Evolutionary conservation across 1,140 invertebrate species (phyloP).

Genomic region (Atta texana): DNA sequence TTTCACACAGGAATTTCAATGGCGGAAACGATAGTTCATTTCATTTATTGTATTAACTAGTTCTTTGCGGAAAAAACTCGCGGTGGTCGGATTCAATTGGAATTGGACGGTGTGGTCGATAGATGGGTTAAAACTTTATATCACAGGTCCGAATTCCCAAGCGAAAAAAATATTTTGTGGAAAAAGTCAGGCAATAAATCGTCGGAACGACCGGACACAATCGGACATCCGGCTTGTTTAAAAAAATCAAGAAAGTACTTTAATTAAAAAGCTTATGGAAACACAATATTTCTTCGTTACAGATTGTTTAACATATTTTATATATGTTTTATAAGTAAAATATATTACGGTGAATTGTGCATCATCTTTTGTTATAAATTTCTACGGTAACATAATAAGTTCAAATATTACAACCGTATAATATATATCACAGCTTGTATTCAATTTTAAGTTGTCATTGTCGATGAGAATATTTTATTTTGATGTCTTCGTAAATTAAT

Average conservation of each 20-base stretch:
- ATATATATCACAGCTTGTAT: not conserved
- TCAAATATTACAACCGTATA: not conserved
- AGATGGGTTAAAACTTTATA: constrained; percentile 58
- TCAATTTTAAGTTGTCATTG: not conserved
- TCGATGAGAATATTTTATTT: not conserved
- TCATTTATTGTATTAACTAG: constrained; percentile 1
- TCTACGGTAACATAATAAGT: not conserved
- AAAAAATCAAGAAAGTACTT: constrained; percentile 57
- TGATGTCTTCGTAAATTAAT: not conserved
- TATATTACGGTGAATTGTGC: not conserved
- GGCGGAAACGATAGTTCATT: not conserved
- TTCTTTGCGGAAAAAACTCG: constrained; percentile 17
- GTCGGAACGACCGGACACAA: constrained; percentile 15
- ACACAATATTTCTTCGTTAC: constrained; percentile 5
- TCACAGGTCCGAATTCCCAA: constrained; percentile 47
- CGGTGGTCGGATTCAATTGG: constrained; percentile 42
- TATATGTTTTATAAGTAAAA: not conserved
- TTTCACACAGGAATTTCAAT: not conserved
- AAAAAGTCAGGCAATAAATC: constrained; percentile 58
- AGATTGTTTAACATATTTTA: not conserved
- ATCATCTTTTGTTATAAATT: not conserved
- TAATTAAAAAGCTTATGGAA: constrained; percentile 48
- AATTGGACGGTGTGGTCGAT: constrained; percentile 40
- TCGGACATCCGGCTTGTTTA: constrained; percentile 26
- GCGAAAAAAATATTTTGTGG: constrained; percentile 58